Evolutionary conservation across 1,140 invertebrate genomes (phyloP).

Genomic region (Brachionus asplanchnoidis): DNA sequence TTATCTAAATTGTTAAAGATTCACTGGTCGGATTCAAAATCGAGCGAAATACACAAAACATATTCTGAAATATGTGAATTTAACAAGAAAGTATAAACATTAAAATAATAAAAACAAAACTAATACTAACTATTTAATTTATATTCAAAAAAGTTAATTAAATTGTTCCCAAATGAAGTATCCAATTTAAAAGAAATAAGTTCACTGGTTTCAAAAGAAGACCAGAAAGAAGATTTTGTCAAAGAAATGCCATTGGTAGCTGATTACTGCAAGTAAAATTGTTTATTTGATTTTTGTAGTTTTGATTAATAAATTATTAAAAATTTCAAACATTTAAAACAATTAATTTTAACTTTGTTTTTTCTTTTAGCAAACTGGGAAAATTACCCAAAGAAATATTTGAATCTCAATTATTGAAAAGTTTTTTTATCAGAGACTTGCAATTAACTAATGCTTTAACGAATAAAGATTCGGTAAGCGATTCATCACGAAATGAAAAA

Average conservation of each 20-base stretch:
- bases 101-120: neutral
- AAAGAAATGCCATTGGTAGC: slow-evolving; percentile 39
- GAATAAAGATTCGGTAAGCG: neutral
- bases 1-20: slow-evolving; percentile 44
- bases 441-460: neutral
- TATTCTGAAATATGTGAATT: slow-evolving; percentile 49
- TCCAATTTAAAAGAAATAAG: neutral
- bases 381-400: slow-evolving; percentile 14
- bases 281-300: neutral
- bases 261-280: slow-evolving; percentile 29
- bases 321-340: no score
- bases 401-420: neutral
- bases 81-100: slow-evolving; percentile 45
- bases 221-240: slow-evolving; percentile 39
- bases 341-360: neutral
- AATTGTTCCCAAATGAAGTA: neutral
- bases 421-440: neutral
- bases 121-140: neutral
- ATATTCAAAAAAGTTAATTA: neutral
- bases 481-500: neutral
- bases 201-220: slow-evolving; percentile 13
- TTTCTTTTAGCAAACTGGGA: slow-evolving; percentile 16
- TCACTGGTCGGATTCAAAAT: slow-evolving; percentile 48
- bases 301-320: neutral
- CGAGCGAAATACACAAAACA: slow-evolving; percentile 49